phyloP scores from a whole-genome alignment of 2,888 invertebrate genomes.

The Drosophila engyochracea region DNA sequence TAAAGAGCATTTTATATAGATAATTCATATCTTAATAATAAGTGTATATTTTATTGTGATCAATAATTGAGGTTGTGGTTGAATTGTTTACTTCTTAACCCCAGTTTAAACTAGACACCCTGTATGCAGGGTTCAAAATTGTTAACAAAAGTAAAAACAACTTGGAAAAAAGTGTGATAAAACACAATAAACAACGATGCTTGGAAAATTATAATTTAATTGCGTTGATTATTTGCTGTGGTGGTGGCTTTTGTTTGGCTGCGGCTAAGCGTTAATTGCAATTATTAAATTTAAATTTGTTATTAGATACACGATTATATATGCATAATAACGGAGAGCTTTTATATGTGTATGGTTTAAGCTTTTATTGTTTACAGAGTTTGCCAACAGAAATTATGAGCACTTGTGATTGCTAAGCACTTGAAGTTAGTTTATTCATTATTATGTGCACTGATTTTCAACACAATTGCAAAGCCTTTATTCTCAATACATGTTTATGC shows the following conservation, averaged over 20 bases:
- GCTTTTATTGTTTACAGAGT: constrained; percentile 10
- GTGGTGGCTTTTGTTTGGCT: constrained; percentile 25
- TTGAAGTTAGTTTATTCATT: background rate
- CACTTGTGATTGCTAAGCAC: constrained; percentile 1
- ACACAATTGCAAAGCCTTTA: background rate
- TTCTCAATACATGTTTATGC: background rate
- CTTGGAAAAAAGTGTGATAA: constrained; percentile 9
- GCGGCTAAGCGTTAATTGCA: constrained; percentile 41
- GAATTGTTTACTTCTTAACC: background rate
- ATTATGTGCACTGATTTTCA: constrained; percentile 1
- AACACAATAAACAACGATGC: constrained; percentile 20
- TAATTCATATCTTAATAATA: background rate
- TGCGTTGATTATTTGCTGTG: constrained; percentile 42
- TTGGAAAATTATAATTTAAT: constrained; percentile 61
- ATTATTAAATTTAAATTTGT: constrained; percentile 53
- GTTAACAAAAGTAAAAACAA: constrained; percentile 24
- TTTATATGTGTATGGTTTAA: background rate
- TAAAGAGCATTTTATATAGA: background rate
- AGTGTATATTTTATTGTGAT: background rate
- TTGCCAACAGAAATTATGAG: background rate
- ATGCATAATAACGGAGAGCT: background rate
- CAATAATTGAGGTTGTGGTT: background rate
- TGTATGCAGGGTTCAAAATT: constrained; percentile 8
- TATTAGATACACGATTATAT: background rate
- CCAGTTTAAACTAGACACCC: constrained; percentile 15